phyloP scores from a whole-genome alignment of 2,888 invertebrate species.

The Lochmaea capreae region DNA sequence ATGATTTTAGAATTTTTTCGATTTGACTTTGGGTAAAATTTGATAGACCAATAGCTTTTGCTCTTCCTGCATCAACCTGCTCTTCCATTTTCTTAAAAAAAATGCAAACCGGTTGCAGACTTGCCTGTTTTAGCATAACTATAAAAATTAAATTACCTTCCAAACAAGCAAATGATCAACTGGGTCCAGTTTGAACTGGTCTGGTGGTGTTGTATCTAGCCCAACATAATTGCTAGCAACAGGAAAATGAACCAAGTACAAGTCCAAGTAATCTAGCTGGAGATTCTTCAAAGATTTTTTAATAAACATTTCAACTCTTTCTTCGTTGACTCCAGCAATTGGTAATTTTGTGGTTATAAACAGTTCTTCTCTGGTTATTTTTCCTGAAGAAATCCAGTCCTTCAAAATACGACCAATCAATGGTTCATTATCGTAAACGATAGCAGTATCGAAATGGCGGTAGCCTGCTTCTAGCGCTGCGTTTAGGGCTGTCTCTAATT shows the following conservation, averaged over 20 bases:
- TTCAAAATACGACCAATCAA: constrained; percentile 80
- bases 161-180: constrained; percentile 34
- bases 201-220: constrained; percentile 17
- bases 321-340: constrained; percentile 64
- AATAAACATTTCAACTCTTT: constrained; percentile 51
- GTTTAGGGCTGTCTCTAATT: constrained; percentile 74
- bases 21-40: constrained; percentile 82
- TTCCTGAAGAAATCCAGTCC: constrained; percentile 77
- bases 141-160: constrained; percentile 29
- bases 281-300: constrained; percentile 51
- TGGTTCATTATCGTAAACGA: constrained; percentile 82
- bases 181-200: constrained; percentile 26
- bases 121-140: too few species aligned
- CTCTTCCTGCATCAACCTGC: constrained; percentile 73
- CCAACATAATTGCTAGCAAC: constrained; percentile 45
- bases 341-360: constrained; percentile 86
- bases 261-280: constrained; percentile 53
- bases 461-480: constrained; percentile 81
- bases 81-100: constrained; percentile 70
- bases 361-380: constrained; percentile 72
- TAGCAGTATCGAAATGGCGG: constrained; percentile 86
- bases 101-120: too few species aligned
- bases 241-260: constrained; percentile 55
- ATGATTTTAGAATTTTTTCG: constrained; percentile 70
- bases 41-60: constrained; percentile 83